These are phyloP conservation scores for Oplegnathus fasciatus DNA, from an alignment of 2,113 vertebrate species.

Conservation along the genomic window DNA sequence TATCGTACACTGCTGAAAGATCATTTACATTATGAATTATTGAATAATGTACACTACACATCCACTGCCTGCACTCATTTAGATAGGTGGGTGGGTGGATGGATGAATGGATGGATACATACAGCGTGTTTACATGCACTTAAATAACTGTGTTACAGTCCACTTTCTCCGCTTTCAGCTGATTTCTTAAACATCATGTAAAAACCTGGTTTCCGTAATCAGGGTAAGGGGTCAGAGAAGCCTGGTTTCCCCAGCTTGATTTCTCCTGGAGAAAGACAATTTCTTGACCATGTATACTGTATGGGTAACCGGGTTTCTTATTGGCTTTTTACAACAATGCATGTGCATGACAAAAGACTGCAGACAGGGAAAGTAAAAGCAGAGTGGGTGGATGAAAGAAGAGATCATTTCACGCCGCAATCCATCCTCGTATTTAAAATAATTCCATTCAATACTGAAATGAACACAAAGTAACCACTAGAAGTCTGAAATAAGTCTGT, in stretches of 20 bases:
- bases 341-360: background rate
- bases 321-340: constrained; percentile 12
- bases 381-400: background rate
- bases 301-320: background rate
- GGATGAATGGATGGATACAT: too few relatives aligned
- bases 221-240: background rate
- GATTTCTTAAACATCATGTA: background rate
- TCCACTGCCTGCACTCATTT: constrained; percentile 3
- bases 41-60: constrained; percentile 25
- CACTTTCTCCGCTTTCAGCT: background rate
- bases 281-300: background rate
- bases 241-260: background rate
- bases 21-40: constrained; percentile 13
- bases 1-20: constrained; percentile 13
- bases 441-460: background rate
- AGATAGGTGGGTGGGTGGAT: background rate
- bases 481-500: background rate
- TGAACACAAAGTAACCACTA: background rate
- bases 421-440: background rate
- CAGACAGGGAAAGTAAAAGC: background rate
- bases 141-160: background rate
- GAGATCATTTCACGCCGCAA: background rate
- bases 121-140: background rate
- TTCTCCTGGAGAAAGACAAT: background rate
- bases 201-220: background rate